phyloP scores from a whole-genome alignment of 2,888 invertebrate genomes.

The Megaustenia siamemsis region DNA sequence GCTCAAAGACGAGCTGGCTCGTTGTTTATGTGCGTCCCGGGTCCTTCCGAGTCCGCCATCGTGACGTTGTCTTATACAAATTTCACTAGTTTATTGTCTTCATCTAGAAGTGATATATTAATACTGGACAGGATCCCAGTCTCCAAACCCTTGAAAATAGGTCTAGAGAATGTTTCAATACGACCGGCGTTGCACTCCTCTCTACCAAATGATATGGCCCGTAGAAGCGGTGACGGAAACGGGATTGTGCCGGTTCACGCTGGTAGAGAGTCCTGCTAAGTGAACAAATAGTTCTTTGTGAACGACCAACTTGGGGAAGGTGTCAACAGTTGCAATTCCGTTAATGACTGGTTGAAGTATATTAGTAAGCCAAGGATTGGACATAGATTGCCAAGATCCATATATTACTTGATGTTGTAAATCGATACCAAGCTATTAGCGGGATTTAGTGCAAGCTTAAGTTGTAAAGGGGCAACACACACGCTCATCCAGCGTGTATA shows the following conservation, averaged over 20 bases:
- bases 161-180: background rate
- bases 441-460: background rate
- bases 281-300: background rate
- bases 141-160: background rate
- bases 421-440: background rate
- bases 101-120: background rate
- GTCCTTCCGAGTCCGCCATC: too few relatives aligned
- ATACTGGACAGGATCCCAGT: background rate
- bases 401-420: background rate
- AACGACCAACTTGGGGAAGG: background rate
- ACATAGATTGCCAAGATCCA: too few relatives aligned
- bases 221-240: background rate
- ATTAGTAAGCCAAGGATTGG: background rate
- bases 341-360: background rate
- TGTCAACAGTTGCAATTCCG: background rate
- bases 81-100: too few relatives aligned
- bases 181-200: background rate
- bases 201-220: background rate
- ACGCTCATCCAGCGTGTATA: background rate
- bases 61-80: too few relatives aligned
- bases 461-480: background rate
- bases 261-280: background rate
- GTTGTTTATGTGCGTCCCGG: too few relatives aligned
- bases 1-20: too few relatives aligned
- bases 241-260: background rate